Base-by-base conservation (phyloP, 2,888 invertebrate genomes). In the Baccha elongata region DNA sequence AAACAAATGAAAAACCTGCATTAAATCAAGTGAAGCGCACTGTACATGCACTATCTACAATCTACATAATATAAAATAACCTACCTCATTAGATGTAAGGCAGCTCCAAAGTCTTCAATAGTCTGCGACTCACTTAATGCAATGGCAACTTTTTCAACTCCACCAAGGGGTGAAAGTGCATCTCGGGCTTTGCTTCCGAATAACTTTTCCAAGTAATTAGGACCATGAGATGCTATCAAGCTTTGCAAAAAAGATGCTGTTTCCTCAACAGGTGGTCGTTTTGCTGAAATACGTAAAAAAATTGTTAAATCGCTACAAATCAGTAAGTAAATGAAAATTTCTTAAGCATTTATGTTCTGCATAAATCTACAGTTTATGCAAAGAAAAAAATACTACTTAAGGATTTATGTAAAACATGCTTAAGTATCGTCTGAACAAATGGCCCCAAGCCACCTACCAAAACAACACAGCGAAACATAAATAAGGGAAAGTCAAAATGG, bases 181-280 rank as follows among this genome's bases (percentile, higher is more conserved):
- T 98, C 97, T 86, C 97, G 93, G 29, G 98, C 98, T 92, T 98
- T 98, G 90, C 95, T 96, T 62, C 98, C 98, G 89, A 99, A 99
- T 75, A 98, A 93, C 91, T 98, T 99, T 91, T 98, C 98, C 90
- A 98, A 92, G 91, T 98, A 98, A 92, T 98, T 98, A 86, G 98
- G 98, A 84, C 98, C 98, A 90, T 98, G 98, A 85, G 98, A 97
- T 53, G 97, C 96, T 87, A 99, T 92, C 86, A 99, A 92, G 19
- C 98, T 98, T 90, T 98, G 97, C 85, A 99, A 92, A 91, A 98
- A 99, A 81, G 97, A 97, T 48, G 97, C 96, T 0, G 98, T 98
- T 91, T 98, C 98, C 91, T 98, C 98, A 32, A 98, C 98, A 60
- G 98, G 98, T 86, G 98, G 98, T 88, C 98, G 93, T 91, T 98